These are phyloP conservation scores for Hymenopus coronatus DNA, from an alignment of 2,888 invertebrate species.

Conservation along the genomic window DNA sequence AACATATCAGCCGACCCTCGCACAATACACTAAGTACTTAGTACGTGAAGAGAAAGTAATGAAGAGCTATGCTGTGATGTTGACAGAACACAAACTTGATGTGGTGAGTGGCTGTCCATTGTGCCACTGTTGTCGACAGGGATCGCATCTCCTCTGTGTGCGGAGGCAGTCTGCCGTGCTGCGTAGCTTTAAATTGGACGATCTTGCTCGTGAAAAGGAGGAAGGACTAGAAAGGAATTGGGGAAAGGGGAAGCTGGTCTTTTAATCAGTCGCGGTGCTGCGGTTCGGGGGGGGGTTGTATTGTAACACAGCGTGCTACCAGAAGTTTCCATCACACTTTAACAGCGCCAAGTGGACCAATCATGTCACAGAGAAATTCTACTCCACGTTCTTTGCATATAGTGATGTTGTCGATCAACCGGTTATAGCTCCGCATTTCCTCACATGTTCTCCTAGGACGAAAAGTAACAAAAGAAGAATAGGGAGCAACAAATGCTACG, in stretches of 20 bases:
- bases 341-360: background rate
- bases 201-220: conserved; percentile 22
- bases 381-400: background rate
- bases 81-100: no score
- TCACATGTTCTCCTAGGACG: no score
- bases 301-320: background rate
- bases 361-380: background rate
- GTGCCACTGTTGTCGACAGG: background rate
- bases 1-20: no score
- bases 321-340: background rate
- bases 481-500: no score
- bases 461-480: no score
- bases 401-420: background rate
- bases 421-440: background rate
- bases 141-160: background rate
- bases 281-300: conserved; percentile 1
- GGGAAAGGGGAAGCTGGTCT: conserved; percentile 16
- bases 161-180: background rate
- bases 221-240: conserved; percentile 29
- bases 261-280: conserved; percentile 18
- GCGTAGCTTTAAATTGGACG: conserved; percentile 25
- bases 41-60: no score
- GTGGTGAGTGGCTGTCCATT: background rate
- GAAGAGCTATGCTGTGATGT: no score
- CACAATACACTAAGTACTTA: no score